Percentiles rank a stretch among this genome's conserved stretches.
Conservation (phyloP, 2,888 invertebrate species). For the Morpho deidamia region DNA sequence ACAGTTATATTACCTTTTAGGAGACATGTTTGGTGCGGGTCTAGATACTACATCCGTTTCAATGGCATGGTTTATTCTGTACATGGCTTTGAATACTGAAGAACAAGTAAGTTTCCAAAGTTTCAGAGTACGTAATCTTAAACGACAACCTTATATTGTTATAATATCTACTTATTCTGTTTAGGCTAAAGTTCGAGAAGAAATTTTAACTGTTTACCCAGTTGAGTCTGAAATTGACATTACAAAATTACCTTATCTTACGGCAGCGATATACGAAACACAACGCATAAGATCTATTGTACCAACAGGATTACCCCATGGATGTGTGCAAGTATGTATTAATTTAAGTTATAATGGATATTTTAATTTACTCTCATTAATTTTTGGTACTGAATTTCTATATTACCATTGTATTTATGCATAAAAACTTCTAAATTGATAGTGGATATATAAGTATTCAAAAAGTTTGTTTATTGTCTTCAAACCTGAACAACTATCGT, state of each 20-base stretch:
- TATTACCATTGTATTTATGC: too few species aligned
- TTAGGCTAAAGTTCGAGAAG: slow-evolving; percentile 79
- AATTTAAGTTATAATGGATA: too few species aligned
- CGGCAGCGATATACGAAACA: slow-evolving; percentile 88
- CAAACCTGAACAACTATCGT: too few species aligned
- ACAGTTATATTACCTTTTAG: slow-evolving; percentile 86
- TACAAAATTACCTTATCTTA: slow-evolving; percentile 75
- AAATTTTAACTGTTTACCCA: slow-evolving; percentile 69
- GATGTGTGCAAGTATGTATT: slow-evolving; percentile 69
- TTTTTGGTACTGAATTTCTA: too few species aligned
- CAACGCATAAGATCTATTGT: slow-evolving; percentile 89
- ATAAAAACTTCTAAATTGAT: too few species aligned
- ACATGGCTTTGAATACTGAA: slow-evolving; percentile 83
- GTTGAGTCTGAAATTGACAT: slow-evolving; percentile 78
- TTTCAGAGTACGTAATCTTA: too few species aligned
- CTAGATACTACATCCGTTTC: slow-evolving; percentile 90
- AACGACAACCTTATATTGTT: too few species aligned
- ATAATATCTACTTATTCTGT: slow-evolving; percentile 22
- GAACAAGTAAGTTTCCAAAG: slow-evolving; percentile 72
- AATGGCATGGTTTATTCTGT: slow-evolving; percentile 88
- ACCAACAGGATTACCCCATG: slow-evolving; percentile 92
- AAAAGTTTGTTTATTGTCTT: too few species aligned
- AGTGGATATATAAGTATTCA: too few species aligned
- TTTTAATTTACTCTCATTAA: too few species aligned
- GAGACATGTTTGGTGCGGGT: slow-evolving; percentile 92